phyloP scores from a whole-genome alignment of 92 coral and sea anemone genomes.

The Bergia sp. region DNA sequence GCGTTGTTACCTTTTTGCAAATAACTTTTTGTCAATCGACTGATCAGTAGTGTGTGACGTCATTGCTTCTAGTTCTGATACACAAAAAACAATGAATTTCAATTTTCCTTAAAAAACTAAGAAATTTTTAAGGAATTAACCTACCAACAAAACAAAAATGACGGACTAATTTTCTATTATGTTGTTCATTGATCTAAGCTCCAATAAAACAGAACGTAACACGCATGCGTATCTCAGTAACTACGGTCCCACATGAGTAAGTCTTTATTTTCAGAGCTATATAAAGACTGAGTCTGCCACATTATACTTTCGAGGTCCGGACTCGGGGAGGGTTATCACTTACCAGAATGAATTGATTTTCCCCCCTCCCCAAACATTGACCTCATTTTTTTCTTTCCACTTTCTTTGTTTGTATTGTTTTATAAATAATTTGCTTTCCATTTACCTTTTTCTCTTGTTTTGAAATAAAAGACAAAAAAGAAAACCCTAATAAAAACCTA shows the following conservation, averaged over 20 bases:
- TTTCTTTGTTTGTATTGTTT: neutral
- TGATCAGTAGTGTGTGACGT: neutral
- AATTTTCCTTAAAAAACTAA: neutral
- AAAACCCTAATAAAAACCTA: too few species aligned
- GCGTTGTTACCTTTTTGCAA: too few species aligned
- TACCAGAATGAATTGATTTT: constrained; percentile 33
- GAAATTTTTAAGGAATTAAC: neutral
- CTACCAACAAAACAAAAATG: neutral
- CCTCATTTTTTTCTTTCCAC: neutral
- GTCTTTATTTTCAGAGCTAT: neutral
- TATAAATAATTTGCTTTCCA: neutral
- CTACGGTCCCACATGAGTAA: neutral
- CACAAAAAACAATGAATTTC: neutral
- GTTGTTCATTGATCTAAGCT: neutral
- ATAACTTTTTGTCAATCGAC: too few species aligned
- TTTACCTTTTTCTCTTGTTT: neutral
- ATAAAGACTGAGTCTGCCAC: neutral
- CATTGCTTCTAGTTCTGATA: neutral
- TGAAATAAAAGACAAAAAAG: too few species aligned
- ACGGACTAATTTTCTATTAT: too few species aligned
- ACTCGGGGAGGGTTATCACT: constrained; percentile 36
- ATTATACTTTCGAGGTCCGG: neutral
- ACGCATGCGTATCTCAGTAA: neutral
- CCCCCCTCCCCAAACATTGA: constrained; percentile 38
- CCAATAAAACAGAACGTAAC: neutral